Base-by-base conservation (phyloP, 2,113 vertebrate species). In the Syrrhaptes paradoxus region DNA sequence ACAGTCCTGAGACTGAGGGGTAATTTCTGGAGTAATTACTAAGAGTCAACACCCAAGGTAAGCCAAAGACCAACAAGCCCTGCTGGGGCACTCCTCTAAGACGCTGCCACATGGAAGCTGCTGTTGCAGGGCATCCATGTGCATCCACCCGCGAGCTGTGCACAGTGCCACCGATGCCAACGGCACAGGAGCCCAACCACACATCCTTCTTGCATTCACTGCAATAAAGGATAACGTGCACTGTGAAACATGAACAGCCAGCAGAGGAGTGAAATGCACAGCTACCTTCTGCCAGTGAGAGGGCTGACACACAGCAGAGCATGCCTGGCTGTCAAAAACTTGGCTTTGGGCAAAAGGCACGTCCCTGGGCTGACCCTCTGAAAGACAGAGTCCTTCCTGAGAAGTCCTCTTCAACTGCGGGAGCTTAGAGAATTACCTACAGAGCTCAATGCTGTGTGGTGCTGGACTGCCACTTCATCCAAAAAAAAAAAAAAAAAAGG, bases 181-280 rank as follows among this genome's bases (percentile, higher is more conserved):
- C 1, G 0, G 38, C 6, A 9, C 0, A 0, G 41, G 41, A 75
- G 61, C 68, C 63, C 43, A 6, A 7, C 1, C 0, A 51, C 21
- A 0, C 3, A 0, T 34, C 89, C 66, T 55, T 26, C 34, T 66
- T 81, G 43, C 66, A 51, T 66, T 57, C 13, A 6, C n/a, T 62
- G 48, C 34, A 72, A 26, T 10, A 43, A 63, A 62, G 70, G 36
- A 45, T 52, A 82, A 58, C 0, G 1, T 6, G 55, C 1, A 3
- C 55, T 2, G 1, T 11, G 25, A 11, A 55, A 71, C 49, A 41
- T 2, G 15, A 72, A 21, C 4, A 73, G 49, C 34, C 71, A 63
- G 36, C 52, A 72, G 24, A 83, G 63, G 29, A 88, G 70, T 1
- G 45, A 74, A 59, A 51, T 3, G 20, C 34, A 43, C 57, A 31